Base-by-base conservation (phyloP, 2,113 vertebrate genomes). In the Poeciliopsis prolifica region DNA sequence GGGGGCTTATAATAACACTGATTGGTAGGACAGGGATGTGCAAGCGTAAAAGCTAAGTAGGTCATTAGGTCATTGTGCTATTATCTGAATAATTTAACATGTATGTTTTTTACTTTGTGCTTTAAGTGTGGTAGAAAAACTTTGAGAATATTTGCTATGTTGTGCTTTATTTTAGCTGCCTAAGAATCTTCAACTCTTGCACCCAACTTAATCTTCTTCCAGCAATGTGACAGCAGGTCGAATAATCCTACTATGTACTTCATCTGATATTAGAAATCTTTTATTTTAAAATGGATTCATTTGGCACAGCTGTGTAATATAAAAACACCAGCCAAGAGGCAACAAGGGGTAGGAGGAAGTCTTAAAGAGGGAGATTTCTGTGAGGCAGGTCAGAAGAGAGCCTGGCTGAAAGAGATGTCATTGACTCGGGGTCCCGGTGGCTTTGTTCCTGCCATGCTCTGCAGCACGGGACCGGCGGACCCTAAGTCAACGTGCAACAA, bases 371-470 rank as follows among this genome's bases (percentile, higher is more conserved):
- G 65, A 28, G 61, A 58, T 9, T 26, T 37, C 37, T 44, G 61
- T 28, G 74, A 24, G 81, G 81, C 75, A 77, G 79, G 83, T 68
- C 63, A 74, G 28, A 84, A n/a, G 69, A 73, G 68, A 72, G 40
- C 33, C 61, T 68, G 60, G 64, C 30, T 61, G 74, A 89, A 78
- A 89, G 86, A 92, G 88, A 90, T 89, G 89, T 93, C 92, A 90
- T 78, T 83, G 87, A 84, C 77, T 89, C 86, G 11, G 70, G 62
- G 86, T 92, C 91, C 88, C 92, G 71, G 85, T 87, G 87, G 92
- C 78, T 91, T 92, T 92, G 91, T 92, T 85, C 87, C 85, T 87
- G 88, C 86, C 86, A 90, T 89, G 92, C 86, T 93, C 92, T 85
- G 87, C 70, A 90, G 91, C 86, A 86, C 92, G 86, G 79, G 79